Evolutionary conservation across 1,140 invertebrate genomes (phyloP).

Genomic region (Bursaphelenchus mucronatus): DNA sequence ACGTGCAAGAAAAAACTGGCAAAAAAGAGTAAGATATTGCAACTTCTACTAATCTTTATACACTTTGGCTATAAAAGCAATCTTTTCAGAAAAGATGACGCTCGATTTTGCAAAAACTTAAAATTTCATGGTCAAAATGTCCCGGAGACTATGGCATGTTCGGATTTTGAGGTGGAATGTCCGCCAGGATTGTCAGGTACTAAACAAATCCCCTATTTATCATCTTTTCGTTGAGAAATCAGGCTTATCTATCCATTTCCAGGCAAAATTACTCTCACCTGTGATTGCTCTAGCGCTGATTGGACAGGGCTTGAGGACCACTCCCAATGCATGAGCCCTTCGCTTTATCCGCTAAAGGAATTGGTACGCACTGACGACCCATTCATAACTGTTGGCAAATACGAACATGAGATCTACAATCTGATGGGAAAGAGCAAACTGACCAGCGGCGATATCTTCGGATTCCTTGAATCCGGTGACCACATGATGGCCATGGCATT

Average conservation of each 20-base stretch:
- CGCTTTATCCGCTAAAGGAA: slow-evolving; percentile 1
- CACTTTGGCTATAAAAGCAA: too few relatives aligned
- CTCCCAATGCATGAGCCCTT: slow-evolving; percentile 18
- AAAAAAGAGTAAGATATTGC: too few relatives aligned
- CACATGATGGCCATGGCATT: slow-evolving; percentile 1
- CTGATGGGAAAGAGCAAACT: neutral
- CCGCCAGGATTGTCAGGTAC: slow-evolving; percentile 5
- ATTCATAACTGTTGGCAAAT: slow-evolving; percentile 8
- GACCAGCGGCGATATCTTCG: slow-evolving; percentile 19
- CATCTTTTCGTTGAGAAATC: neutral
- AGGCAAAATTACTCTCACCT: slow-evolving; percentile 9
- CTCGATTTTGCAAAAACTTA: neutral
- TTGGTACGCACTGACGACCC: slow-evolving; percentile 5
- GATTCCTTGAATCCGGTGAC: slow-evolving; percentile 19
- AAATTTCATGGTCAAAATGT: slow-evolving; percentile 8
- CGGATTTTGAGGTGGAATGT: slow-evolving; percentile 4
- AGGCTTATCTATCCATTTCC: neutral
- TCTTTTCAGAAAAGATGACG: too few relatives aligned
- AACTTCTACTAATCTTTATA: too few relatives aligned
- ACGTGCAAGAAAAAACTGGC: too few relatives aligned
- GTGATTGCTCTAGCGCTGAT: slow-evolving; percentile 8
- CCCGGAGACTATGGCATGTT: slow-evolving; percentile 14
- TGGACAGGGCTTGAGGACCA: slow-evolving; percentile 16
- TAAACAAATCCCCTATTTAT: neutral
- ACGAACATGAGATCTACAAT: neutral